Evolutionary conservation across 2,888 invertebrate species (phyloP), one percentile per base, ranked within the genome.

Genomic region (Aporophyla lueneburgensis): DNA sequence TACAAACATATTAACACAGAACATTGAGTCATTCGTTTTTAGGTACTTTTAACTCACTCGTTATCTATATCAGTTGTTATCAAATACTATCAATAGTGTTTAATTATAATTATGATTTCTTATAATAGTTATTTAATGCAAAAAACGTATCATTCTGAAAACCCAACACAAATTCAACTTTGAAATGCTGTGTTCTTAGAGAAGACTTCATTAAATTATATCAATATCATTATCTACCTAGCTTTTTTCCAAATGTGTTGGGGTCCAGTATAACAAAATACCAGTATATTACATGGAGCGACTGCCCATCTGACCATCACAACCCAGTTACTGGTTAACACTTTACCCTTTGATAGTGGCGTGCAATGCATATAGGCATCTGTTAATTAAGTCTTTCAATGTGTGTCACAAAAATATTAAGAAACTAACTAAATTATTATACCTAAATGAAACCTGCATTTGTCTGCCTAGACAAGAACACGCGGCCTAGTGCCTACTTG

Each of bases 1-100:
- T 51, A 1, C 49, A 19, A 14, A 19, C 46, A 24, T 33, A 46
- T 33, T 21, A 24, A 33, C 21, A 49, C 21, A n/a, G n/a, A 58
- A 58, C 51, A 58, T 19, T 67, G 12, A 49, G 14, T 71, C 4
- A 24, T 27, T 51, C 2, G 1, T 49, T 70, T 46, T 5, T 24
- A 49, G 0, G 24, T 56, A 51, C 5, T 2, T 56, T 21, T 2
- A 46, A 33, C 21, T n/a, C 21, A 19, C 7, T 62, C 46, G 27
- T 56, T 58, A 78, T 63, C 80, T 63, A 24, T n/a, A 61, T 27
- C 4, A 53, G 58, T 33, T 76, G 21, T 10, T 76, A 70, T 33
- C 58, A 70, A 16, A 53, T 3, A 0, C n/a, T 59, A 78, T 70
- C 51, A 59, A 21, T 21, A 53, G 10, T 49, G 16, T 65, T 58